Evolutionary conservation across 1,140 invertebrate genomes (phyloP).

Genomic region (Pogonus chalceus): DNA sequence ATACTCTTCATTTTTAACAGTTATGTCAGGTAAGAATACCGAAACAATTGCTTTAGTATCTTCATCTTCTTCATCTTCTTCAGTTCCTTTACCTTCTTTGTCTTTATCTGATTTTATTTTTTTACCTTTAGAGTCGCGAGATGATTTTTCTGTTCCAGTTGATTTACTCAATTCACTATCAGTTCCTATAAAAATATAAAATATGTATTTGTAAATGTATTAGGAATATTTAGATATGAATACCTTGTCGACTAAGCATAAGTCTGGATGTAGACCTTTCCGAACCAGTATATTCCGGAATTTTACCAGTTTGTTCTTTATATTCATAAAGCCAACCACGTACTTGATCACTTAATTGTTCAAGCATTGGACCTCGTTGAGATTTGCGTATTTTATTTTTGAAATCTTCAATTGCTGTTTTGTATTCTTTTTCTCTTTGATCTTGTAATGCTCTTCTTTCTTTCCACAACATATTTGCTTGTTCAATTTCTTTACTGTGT

Average conservation of each 20-base stretch:
- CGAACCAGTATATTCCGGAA: constrained; percentile 83
- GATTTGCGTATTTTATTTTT: constrained; percentile 51
- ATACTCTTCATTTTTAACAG: constrained; percentile 49
- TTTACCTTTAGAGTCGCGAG: constrained; percentile 65
- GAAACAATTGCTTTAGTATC: constrained; percentile 45
- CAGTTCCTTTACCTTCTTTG: constrained; percentile 44
- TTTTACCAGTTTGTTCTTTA: constrained; percentile 70
- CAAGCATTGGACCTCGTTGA: constrained; percentile 56
- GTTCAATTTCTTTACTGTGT: constrained; percentile 36
- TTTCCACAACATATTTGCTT: constrained; percentile 42
- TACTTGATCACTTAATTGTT: constrained; percentile 76
- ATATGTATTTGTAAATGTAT: constrained; percentile 8
- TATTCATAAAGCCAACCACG: constrained; percentile 74
- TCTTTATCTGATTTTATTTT: constrained; percentile 47
- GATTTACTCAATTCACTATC: constrained; percentile 69
- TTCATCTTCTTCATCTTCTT: constrained; percentile 45
- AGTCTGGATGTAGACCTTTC: constrained; percentile 77
- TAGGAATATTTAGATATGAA: background rate
- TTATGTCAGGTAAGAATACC: constrained; percentile 46
- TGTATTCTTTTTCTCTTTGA: constrained; percentile 49
- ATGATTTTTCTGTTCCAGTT: constrained; percentile 60
- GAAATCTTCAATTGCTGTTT: constrained; percentile 44
- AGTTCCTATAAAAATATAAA: constrained; percentile 36
- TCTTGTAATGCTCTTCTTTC: constrained; percentile 49
- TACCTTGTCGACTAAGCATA: constrained; percentile 67